A percentile compares a stretch with the other conserved stretches of the same genome.
Evolutionary conservation across 2,797 vertebrate genomes (phyloP).

Genomic region (Microtus obscurus): DNA sequence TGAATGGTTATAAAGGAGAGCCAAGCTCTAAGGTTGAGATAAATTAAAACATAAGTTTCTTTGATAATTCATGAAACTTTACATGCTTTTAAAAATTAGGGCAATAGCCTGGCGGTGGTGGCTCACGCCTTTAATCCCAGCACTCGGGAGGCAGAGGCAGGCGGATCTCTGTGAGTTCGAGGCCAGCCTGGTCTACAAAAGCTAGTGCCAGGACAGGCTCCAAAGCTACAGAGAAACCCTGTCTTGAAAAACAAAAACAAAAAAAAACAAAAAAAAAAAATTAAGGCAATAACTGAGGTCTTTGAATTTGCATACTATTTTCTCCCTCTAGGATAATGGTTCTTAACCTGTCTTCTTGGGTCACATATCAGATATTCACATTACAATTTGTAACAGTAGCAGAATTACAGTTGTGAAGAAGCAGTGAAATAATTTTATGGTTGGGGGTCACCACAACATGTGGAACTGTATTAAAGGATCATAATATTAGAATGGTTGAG

Average conservation of each 20-base stretch:
- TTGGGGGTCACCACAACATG: neutral
- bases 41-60: slow-evolving; percentile 5
- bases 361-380: no score
- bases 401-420: neutral
- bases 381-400: no score
- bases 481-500: neutral
- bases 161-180: no score
- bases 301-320: slow-evolving; percentile 44
- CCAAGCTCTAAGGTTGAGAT: neutral
- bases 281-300: neutral
- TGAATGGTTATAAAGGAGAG: neutral
- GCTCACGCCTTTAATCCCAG: no score
- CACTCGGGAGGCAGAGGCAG: no score
- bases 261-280: no score
- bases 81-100: slow-evolving; percentile 17
- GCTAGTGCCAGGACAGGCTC: no score
- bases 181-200: no score
- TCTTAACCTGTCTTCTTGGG: neutral
- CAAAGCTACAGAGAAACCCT: no score
- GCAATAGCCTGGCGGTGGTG: no score
- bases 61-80: slow-evolving; percentile 33
- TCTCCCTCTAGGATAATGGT: neutral
- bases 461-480: neutral
- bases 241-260: no score
- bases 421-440: neutral